Evolutionary conservation across 2,888 invertebrate genomes (phyloP), one percentile per base, ranked within the genome.

Genomic region (Synergus itoensis): DNA sequence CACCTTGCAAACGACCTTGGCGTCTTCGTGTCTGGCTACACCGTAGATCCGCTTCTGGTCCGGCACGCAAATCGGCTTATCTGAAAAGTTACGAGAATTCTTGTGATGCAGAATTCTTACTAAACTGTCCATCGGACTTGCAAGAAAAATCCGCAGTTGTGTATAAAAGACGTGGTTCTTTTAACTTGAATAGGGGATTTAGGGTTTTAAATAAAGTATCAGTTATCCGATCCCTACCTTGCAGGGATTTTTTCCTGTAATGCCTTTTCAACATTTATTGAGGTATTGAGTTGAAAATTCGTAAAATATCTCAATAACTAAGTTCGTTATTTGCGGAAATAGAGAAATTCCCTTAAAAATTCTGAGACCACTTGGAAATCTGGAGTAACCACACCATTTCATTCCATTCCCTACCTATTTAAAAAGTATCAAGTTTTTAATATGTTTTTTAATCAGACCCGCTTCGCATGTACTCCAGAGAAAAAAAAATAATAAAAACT

Each of bases 1-100:
- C 67, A 98, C 97, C 92, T 96, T 96, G 91, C 98, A 98, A 75
- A 95, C 93, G 79, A 98, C 95, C 90, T 95, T 95, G 0, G 96
- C 96, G 78, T 95, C 95, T 92, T 97, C 97, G 90, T 96, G 95
- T 81, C 96, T 94, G 1, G 97, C 97, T 2, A 97, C 97, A 0
- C 97, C 97, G 86, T 97, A 97, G 81, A 98, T 95, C 75, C 95
- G 94, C 88, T 96, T 95, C 90, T 96, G 95, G 80, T 95, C 96
- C 82, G 93, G 93, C 88, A 94, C 94, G 92, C 98, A 98, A 84
- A 97, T 94, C 81, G 97, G 97, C 90, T 97, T 97, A 92, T 97
- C 98, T 98, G 94, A 91, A 92, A 82, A 82, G 85, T 43, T 65
- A 65, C 65, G 12, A 65, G 18, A 40, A 65, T 40, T 65, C 40